Evolutionary conservation across 1,140 invertebrate genomes (phyloP), one percentile per base, ranked within the genome.

Genomic region (Musca vetustissima): DNA sequence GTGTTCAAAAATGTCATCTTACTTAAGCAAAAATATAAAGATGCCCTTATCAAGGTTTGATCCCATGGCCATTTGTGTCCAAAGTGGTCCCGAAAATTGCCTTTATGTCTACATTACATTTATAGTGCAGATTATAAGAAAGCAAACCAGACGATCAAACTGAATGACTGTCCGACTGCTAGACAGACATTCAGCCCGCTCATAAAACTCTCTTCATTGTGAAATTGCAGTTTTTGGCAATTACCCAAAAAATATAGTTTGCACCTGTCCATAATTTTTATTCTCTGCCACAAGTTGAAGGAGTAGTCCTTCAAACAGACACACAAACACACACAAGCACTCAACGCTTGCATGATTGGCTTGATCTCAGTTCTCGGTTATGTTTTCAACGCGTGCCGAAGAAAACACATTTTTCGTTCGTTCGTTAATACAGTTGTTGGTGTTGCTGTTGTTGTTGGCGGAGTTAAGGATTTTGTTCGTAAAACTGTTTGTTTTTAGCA

Each of bases 231-330:
- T 36, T 61, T 61, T 61, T n/a, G 28, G 57, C n/a, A 61, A 61
- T 61, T 32, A 19, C 57, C 49, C 57, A 36, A 61, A 57, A 17
- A 32, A 9, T 24, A 24, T 24, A 67, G 32, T 69, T 69, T 69
- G 59, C 67, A 69, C 67, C 67, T 69, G 67, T 64, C 59, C 57
- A 28, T 24, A 49, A 68, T 52, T 68, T 64, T 50, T 48, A 32
- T 66, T 17, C 50, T 50, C 21, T 55, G 66, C 52, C 32, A 50
- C 24, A 52, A 57, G 57, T 61, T 61, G 57, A 61, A 61, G 57
- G 57, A 61, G 57, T 61, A 28, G 28, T 61, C 15, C 28, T 15
- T 43, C 14, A 28, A 17, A 32, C 36, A 43, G 28, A 61, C 32
- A 61, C 36, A 43, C 36, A 43, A 1, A 43, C 36, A 43, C 36